Base-by-base conservation (phyloP, 2,797 vertebrate genomes). In the Poeciliopsis infans region DNA sequence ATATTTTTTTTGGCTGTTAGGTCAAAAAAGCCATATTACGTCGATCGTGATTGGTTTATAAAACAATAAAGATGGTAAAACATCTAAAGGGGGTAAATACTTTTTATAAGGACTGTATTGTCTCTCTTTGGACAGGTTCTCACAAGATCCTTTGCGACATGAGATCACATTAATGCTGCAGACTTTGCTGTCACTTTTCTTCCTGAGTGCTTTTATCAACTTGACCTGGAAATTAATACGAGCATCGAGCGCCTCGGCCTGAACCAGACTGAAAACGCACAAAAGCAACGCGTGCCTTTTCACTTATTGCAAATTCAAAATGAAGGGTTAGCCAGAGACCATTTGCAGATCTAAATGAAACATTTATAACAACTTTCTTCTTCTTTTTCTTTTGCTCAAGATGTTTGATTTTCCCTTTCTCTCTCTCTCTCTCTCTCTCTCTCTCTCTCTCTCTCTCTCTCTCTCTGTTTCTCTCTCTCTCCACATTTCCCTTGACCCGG, bases 281-380 rank as follows among this genome's bases (percentile, higher is more conserved):
- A 15, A 41, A 25, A 41, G 39, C 2, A 10, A 12, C 2, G 10
- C 2, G 4, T 2, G 23, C 36, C 33, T 20, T 41, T 25, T 41
- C 53, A 66, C 7, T 11, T 66, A 66, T 39, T 66, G 0, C 33
- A 39, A 66, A 66, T 39, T 23, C 3, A 23, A 66, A 66, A 39
- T 66, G 33, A 66, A 23, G 8, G 33, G 33, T 36, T 36, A 20
- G 36, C 33, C 61, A 36, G 33, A 20, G 31, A 66, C 6, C 10
- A 20, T 66, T 49, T 33, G 15, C 28, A 23, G 18, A 72, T 72
- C 0, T 2, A 33, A 57, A 71, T 64, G 33, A 55, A 59, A 23
- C 0, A 59, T 76, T 45, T 0, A 18, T 0, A 72, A n/a, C 1
- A 7, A 0, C 18, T 0, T 51, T 5, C 1, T 0, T 8, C 53